Conservation (phyloP, 1,140 invertebrate genomes). For the Arctopsyche grandis region DNA sequence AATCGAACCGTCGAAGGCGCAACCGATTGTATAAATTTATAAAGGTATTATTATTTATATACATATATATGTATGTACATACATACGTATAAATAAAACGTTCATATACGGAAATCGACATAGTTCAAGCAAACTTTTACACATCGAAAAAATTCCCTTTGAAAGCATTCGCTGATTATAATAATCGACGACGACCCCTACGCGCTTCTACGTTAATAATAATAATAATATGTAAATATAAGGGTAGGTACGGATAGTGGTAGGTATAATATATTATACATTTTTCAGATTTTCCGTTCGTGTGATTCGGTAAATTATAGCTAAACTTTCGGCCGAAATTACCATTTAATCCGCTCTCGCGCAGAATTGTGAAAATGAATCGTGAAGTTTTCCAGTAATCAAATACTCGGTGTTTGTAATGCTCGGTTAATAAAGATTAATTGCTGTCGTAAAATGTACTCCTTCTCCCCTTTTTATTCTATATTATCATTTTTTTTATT, state of each 20-base stretch:
- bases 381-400: conserved; percentile 30
- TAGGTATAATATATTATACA: neutral
- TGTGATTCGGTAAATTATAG: conserved; percentile 30
- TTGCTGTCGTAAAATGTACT: conserved; percentile 24
- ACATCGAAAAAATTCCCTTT: neutral
- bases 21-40: too few relatives aligned
- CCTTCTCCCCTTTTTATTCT: neutral
- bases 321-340: conserved; percentile 26
- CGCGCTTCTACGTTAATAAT: neutral
- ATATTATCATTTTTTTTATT: neutral
- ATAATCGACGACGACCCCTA: too few relatives aligned
- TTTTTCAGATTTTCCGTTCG: conserved; percentile 29
- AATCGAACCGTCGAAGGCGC: neutral
- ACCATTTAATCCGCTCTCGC: conserved; percentile 28
- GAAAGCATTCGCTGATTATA: too few relatives aligned
- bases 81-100: neutral
- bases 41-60: too few relatives aligned
- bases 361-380: conserved; percentile 32
- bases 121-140: neutral
- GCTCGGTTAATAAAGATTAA: conserved; percentile 32
- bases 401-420: conserved; percentile 31
- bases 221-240: neutral
- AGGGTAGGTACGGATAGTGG: too few relatives aligned
- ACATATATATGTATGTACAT: neutral
- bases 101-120: neutral